Evolutionary conservation across 2,888 invertebrate species (phyloP).

Genomic region (Drosophila acutilabella): DNA sequence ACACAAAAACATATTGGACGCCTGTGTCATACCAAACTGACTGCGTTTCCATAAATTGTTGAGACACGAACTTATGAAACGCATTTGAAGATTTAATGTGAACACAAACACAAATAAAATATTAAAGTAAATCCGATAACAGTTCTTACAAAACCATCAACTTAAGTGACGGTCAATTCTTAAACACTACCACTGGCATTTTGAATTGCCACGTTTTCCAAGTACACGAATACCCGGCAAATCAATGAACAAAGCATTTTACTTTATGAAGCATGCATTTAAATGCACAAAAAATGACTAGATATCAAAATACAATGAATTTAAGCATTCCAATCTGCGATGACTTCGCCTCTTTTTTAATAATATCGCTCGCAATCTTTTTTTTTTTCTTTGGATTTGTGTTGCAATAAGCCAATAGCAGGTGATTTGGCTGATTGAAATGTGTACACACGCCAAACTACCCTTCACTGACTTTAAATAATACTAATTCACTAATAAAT

Average conservation of each 20-base stretch:
- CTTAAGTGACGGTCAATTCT: too few relatives aligned
- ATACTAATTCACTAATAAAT: too few relatives aligned
- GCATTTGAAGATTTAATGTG: conserved; percentile 8
- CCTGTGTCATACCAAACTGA: conserved; percentile 46
- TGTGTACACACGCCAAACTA: conserved; percentile 34
- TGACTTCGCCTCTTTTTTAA: background rate
- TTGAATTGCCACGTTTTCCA: conserved; percentile 36
- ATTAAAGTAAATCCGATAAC: too few relatives aligned
- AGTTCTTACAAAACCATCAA: too few relatives aligned
- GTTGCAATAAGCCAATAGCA: conserved; percentile 56
- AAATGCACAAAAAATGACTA: conserved; percentile 4
- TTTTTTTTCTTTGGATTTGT: conserved; percentile 5
- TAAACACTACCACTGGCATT: too few relatives aligned
- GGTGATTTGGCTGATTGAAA: conserved; percentile 30
- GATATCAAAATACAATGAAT: conserved; percentile 58
- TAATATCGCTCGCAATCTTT: background rate
- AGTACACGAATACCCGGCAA: conserved; percentile 43
- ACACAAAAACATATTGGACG: conserved; percentile 27
- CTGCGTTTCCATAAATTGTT: background rate
- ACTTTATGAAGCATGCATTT: conserved; percentile 31
- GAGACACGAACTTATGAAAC: conserved; percentile 62
- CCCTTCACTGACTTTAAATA: conserved; percentile 24
- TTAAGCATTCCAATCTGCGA: conserved; percentile 33
- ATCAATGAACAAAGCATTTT: conserved; percentile 65
- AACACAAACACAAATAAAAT: too few relatives aligned